These are phyloP conservation scores for Tragelaphus scriptus DNA, from an alignment of 2,113 vertebrate genomes.

Conservation along the genomic window DNA sequence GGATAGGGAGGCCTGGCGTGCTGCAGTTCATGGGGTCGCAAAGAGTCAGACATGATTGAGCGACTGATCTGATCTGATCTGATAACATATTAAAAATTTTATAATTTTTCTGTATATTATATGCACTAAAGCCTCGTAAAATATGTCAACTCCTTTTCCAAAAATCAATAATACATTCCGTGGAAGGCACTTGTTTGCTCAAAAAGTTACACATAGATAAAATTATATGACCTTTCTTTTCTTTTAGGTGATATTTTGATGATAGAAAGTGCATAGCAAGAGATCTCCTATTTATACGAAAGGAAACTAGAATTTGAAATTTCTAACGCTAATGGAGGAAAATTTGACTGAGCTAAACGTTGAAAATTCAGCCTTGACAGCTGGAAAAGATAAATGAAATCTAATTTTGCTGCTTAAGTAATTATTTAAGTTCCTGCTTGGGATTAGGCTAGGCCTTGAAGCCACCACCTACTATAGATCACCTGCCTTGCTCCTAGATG, in stretches of 20 bases:
- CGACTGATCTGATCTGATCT: too few species aligned
- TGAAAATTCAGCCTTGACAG: constrained; percentile 33
- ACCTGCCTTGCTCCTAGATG: not conserved
- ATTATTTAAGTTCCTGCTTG: not conserved
- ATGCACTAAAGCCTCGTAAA: not conserved
- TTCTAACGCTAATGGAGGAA: not conserved
- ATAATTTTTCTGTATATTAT: not conserved
- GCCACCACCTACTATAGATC: not conserved
- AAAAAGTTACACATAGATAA: not conserved
- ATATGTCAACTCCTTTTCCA: not conserved
- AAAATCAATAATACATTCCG: not conserved
- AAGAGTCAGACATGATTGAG: too few species aligned
- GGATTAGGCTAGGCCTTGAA: not conserved
- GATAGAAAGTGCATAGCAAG: not conserved
- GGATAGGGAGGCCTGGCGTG: too few species aligned
- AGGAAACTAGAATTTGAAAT: not conserved
- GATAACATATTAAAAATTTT: not conserved
- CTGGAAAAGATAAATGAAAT: constrained; percentile 14
- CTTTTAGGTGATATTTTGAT: not conserved
- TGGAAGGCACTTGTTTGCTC: not conserved
- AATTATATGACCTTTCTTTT: not conserved
- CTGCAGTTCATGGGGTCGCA: too few species aligned
- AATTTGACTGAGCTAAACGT: not conserved
- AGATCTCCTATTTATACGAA: not conserved
- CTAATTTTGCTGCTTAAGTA: constrained; percentile 5